Conservation (phyloP, 2,113 vertebrate species). For the Loxodonta africana region DNA sequence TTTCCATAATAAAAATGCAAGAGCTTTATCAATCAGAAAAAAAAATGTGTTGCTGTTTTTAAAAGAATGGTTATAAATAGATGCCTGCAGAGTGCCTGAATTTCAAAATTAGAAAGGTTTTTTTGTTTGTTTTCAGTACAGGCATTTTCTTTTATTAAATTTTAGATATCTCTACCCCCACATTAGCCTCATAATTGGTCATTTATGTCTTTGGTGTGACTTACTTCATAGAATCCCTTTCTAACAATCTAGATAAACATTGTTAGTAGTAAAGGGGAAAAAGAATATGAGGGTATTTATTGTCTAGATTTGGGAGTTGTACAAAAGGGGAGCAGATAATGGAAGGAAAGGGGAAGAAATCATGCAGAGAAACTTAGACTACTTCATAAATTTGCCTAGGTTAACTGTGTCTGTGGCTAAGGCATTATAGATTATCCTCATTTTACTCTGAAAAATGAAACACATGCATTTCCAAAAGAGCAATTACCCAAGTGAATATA, state of each 20-base stretch:
- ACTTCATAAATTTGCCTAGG: background rate
- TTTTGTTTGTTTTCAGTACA: background rate
- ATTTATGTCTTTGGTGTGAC: background rate
- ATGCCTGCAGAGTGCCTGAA: background rate
- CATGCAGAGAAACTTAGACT: background rate
- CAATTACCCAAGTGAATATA: background rate
- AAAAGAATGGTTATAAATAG: background rate
- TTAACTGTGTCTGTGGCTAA: background rate
- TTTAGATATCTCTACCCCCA: background rate
- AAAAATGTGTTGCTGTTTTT: background rate
- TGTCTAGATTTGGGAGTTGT: background rate
- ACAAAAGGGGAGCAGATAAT: background rate
- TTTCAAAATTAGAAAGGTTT: background rate
- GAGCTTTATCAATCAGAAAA: background rate
- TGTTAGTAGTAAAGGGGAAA: background rate
- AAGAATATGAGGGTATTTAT: background rate
- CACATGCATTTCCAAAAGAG: background rate
- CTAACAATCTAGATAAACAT: background rate
- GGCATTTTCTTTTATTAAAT: background rate
- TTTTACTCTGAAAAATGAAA: background rate
- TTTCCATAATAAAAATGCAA: background rate
- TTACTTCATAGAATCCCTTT: background rate
- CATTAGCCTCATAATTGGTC: background rate
- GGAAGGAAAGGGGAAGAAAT: background rate
- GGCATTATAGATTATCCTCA: background rate